These are phyloP conservation scores for Alethe diademata DNA, from an alignment of 2,113 vertebrate genomes.

Conservation along the genomic window DNA sequence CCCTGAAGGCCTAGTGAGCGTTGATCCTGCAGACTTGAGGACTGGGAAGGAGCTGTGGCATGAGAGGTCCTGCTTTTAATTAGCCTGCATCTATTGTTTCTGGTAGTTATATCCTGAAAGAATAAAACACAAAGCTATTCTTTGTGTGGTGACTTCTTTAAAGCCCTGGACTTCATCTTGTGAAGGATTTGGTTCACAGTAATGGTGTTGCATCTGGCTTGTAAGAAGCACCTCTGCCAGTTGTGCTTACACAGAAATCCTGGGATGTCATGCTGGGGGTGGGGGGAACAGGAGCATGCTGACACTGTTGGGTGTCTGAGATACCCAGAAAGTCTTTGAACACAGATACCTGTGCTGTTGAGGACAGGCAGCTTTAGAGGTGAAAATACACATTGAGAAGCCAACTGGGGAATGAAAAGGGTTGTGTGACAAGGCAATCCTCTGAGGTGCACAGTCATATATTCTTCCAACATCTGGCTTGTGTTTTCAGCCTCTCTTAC, in stretches of 20 bases:
- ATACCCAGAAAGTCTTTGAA: not conserved
- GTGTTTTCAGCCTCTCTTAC: not conserved
- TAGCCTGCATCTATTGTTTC: conserved; percentile 23
- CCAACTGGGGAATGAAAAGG: not conserved
- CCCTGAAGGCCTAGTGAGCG: not conserved
- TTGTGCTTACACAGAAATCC: not conserved
- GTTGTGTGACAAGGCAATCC: not conserved
- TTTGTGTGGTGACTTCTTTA: not conserved
- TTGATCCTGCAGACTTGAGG: rapidly evolving
- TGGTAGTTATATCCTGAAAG: not conserved
- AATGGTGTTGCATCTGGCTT: not conserved
- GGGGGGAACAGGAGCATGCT: not conserved
- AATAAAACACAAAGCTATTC: not conserved
- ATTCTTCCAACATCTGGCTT: not conserved
- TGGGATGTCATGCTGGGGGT: rapidly evolving
- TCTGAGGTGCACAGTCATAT: not conserved
- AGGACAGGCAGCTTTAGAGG: not conserved
- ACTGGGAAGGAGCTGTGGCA: not conserved
- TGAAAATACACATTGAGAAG: not conserved
- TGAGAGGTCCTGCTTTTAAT: conserved; percentile 9
- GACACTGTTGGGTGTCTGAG: not conserved
- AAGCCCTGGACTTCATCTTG: not conserved
- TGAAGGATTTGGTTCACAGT: not conserved
- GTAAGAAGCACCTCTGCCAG: not conserved
- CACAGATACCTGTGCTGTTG: not conserved